phyloP scores from a whole-genome alignment of 2,113 vertebrate species.

The Sprattus sprattus region DNA sequence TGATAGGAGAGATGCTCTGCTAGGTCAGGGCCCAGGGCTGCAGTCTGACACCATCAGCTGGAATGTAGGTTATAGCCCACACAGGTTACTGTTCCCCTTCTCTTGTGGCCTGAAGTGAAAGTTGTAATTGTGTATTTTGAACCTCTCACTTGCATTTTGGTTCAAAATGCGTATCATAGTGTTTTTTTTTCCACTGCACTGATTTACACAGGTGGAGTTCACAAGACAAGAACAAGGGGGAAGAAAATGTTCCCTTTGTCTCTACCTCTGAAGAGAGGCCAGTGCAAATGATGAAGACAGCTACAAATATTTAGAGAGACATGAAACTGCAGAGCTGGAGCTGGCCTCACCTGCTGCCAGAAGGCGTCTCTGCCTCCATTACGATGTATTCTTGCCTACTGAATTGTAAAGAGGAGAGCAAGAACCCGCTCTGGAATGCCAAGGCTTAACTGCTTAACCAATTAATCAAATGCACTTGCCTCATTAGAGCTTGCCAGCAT shows the following conservation, averaged over 20 bases:
- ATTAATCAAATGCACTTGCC: background rate
- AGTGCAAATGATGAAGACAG: constrained; percentile 30
- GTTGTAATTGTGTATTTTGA: too few species aligned
- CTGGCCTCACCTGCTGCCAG: constrained; percentile 41
- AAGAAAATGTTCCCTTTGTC: background rate
- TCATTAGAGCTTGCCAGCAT: background rate
- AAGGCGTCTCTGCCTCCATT: constrained; percentile 32
- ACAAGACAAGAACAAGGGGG: background rate
- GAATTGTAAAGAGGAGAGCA: constrained; percentile 26
- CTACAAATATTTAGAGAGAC: constrained; percentile 33
- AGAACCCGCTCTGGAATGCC: constrained; percentile 14
- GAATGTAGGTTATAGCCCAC: constrained; percentile 63
- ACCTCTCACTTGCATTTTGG: background rate
- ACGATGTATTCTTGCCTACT: constrained; percentile 26
- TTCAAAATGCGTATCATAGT: background rate
- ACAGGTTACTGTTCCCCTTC: background rate
- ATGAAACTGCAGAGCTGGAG: constrained; percentile 18
- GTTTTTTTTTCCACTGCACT: background rate
- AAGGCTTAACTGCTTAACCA: constrained; percentile 7
- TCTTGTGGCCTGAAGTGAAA: background rate
- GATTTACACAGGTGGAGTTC: background rate
- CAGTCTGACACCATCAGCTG: constrained; percentile 56
- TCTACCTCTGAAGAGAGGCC: background rate
- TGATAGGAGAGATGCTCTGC: constrained; percentile 61
- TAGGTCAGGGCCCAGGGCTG: background rate